A percentile compares a stretch with the other conserved stretches of the same genome.
These are phyloP conservation scores for Maniola jurtina DNA, from an alignment of 1,140 invertebrate genomes.

Conservation along the genomic window DNA sequence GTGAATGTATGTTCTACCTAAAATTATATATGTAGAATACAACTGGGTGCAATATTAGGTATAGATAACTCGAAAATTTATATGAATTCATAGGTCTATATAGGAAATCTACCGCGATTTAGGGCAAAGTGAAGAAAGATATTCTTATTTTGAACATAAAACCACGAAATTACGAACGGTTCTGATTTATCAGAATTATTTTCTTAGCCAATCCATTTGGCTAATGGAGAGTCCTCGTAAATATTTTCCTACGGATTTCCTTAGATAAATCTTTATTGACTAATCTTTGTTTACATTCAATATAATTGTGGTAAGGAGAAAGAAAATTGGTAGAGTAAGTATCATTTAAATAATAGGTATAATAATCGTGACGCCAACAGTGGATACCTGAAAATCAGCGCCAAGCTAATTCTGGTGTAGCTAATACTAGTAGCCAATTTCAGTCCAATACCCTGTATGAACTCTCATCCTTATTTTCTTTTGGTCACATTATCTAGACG, in stretches of 20 bases:
- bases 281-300: slow-evolving; percentile 26
- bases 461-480: no score
- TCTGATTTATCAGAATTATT: slow-evolving; percentile 35
- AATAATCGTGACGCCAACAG: no score
- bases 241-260: slow-evolving; percentile 29
- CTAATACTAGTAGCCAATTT: no score
- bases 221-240: slow-evolving; percentile 34
- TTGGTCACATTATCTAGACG: no score
- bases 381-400: no score
- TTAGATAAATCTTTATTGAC: slow-evolving; percentile 30
- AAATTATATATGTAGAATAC: no score
- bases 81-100: no score
- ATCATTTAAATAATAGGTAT: background rate
- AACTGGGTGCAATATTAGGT: no score
- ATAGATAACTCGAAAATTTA: no score
- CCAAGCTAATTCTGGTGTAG: no score
- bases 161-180: slow-evolving; percentile 20
- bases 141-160: slow-evolving; percentile 24
- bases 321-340: background rate
- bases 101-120: background rate
- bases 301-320: slow-evolving; percentile 2
- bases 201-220: slow-evolving; percentile 33
- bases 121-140: slow-evolving; percentile 8
- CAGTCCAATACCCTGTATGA: no score
- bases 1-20: no score